Evolutionary conservation across 2,113 vertebrate genomes (phyloP).

Genomic region (Lycaon pictus): DNA sequence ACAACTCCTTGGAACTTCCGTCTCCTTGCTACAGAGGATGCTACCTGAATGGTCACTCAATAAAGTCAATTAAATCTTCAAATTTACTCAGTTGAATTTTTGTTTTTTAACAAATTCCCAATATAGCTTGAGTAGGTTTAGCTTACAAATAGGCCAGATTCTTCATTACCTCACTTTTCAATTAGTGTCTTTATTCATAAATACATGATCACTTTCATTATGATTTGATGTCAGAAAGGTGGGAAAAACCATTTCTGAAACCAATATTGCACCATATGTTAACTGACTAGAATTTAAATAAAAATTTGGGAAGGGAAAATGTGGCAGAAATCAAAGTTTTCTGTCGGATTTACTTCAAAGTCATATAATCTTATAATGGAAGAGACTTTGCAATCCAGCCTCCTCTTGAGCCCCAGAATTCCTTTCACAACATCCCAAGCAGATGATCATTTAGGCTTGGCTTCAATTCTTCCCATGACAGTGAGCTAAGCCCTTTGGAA

Average conservation of each 20-base stretch:
- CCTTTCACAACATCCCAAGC: not conserved
- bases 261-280: not conserved
- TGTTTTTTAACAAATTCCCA: not conserved
- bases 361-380: not conserved
- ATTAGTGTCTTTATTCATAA: not conserved
- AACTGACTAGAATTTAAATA: not conserved
- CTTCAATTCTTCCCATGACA: not conserved
- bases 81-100: not conserved
- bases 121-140: not conserved
- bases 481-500: not conserved
- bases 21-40: not conserved
- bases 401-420: not conserved
- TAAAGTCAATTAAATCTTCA: not conserved
- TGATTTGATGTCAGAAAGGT: slow-evolving; percentile 21
- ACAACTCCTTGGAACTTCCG: not conserved
- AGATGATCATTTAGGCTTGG: not conserved
- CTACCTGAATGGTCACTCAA: not conserved
- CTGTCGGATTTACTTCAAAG: not conserved
- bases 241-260: not conserved
- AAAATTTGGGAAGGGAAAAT: not conserved
- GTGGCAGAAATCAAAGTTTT: not conserved
- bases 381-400: not conserved
- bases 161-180: slow-evolving; percentile 1
- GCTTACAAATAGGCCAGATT: not conserved
- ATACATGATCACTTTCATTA: not conserved